These are phyloP conservation scores for Thryonomys swinderianus DNA, from an alignment of 2,113 vertebrate species.

Conservation along the genomic window DNA sequence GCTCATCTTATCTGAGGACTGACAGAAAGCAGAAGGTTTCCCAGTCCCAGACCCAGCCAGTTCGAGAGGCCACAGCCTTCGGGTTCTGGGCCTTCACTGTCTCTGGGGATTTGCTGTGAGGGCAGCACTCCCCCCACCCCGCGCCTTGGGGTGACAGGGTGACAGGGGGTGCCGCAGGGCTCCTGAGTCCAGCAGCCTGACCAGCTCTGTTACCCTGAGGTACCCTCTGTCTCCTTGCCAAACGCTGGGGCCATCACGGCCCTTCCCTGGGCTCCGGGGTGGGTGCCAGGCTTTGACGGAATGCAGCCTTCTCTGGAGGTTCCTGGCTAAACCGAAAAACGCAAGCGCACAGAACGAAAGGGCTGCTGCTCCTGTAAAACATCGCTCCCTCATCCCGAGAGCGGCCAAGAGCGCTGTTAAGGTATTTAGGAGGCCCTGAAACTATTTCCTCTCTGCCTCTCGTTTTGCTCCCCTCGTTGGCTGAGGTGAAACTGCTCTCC, in stretches of 20 bases:
- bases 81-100: neutral
- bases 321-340: constrained; percentile 65
- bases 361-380: constrained; percentile 74
- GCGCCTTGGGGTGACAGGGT: neutral
- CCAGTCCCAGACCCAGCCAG: neutral
- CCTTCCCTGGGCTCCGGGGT: neutral
- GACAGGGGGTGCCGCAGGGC: neutral
- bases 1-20: constrained; percentile 73
- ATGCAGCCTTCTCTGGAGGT: constrained; percentile 55
- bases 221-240: constrained; percentile 6
- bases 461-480: constrained; percentile 72
- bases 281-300: constrained; percentile 60
- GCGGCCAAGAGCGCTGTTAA: constrained; percentile 74
- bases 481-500: constrained; percentile 78
- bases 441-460: constrained; percentile 76
- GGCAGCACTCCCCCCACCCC: neutral
- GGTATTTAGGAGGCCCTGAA: constrained; percentile 80
- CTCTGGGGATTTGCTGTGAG: neutral
- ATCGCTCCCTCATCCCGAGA: constrained; percentile 79
- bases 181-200: neutral
- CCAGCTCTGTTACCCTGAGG: neutral
- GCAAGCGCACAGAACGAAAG: neutral
- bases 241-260: constrained; percentile 35
- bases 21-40: constrained; percentile 72
- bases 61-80: neutral